phyloP scores from a whole-genome alignment of 2,888 invertebrate species.

The Achlya flavicornis region DNA sequence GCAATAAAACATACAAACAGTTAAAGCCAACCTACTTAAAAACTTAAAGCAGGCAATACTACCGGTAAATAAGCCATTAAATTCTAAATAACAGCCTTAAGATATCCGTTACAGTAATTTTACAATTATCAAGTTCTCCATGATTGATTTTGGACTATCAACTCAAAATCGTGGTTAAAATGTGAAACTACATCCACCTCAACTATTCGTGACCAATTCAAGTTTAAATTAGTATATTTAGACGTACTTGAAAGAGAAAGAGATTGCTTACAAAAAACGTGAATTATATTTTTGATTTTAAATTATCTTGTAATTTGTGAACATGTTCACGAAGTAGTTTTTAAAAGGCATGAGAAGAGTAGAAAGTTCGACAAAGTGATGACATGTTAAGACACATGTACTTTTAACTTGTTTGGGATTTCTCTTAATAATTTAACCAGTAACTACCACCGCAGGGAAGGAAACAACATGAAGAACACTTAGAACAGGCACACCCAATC shows the following conservation, averaged over 20 bases:
- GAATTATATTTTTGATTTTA: neutral
- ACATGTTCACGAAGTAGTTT: conserved; percentile 1
- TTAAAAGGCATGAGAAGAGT: neutral
- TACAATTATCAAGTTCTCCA: neutral
- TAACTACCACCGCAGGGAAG: too few species aligned
- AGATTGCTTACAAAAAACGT: neutral
- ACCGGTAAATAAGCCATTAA: conserved; percentile 12
- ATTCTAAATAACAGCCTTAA: conserved; percentile 1
- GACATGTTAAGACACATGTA: neutral
- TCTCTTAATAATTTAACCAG: too few species aligned
- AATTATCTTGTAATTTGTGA: neutral
- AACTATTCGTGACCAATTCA: conserved; percentile 12
- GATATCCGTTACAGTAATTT: conserved; percentile 8
- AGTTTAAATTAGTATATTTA: conserved; percentile 9
- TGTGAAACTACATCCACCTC: conserved; percentile 6
- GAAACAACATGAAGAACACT: neutral
- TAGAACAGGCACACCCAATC: too few species aligned
- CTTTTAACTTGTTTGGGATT: neutral
- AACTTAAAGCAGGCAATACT: neutral
- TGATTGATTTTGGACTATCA: conserved; percentile 1
- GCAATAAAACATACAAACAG: neutral
- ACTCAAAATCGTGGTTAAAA: conserved; percentile 4
- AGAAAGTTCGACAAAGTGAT: neutral
- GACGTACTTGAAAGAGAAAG: neutral
- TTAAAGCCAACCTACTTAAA: neutral